Evolutionary conservation across 2,113 vertebrate species (phyloP).

Genomic region (Lutjanus erythropterus): DNA sequence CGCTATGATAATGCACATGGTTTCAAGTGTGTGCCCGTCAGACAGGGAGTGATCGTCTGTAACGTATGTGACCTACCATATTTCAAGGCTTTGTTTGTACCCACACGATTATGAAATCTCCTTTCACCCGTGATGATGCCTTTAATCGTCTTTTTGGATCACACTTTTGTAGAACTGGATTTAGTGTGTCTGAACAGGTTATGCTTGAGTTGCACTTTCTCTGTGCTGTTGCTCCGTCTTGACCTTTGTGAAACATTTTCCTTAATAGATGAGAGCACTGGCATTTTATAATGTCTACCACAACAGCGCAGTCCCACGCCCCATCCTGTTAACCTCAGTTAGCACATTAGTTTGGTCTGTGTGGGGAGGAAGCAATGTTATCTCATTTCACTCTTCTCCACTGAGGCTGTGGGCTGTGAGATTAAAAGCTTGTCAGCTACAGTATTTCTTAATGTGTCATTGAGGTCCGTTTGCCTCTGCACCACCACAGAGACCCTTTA

Average conservation of each 20-base stretch:
- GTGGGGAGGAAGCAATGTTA: conserved; percentile 64
- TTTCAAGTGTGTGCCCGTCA: conserved; percentile 50
- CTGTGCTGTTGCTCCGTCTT: conserved; percentile 17
- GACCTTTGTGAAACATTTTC: conserved; percentile 28
- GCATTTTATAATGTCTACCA: conserved; percentile 24
- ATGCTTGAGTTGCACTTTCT: conserved; percentile 32
- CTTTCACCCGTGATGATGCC: not conserved
- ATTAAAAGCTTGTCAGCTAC: conserved; percentile 31
- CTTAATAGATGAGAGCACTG: conserved; percentile 2
- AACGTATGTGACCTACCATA: not conserved
- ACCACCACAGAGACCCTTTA: conserved; percentile 6
- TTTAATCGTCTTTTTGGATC: conserved; percentile 4
- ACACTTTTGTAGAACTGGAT: conserved; percentile 13
- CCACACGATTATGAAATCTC: conserved; percentile 15
- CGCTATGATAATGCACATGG: conserved; percentile 44
- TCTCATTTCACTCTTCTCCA: conserved; percentile 48
- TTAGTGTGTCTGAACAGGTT: conserved; percentile 46
- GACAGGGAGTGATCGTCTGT: conserved; percentile 22
- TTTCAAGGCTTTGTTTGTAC: conserved; percentile 21
- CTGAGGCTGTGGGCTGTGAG: conserved; percentile 29
- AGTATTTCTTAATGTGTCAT: conserved; percentile 28
- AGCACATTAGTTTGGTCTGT: conserved; percentile 49
- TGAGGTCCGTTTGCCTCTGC: conserved; percentile 27
- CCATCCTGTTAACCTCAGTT: conserved; percentile 57
- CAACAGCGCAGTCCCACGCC: conserved; percentile 48